These are phyloP conservation scores for Calephelis perditalis DNA, from an alignment of 2,888 invertebrate species.

Conservation along the genomic window DNA sequence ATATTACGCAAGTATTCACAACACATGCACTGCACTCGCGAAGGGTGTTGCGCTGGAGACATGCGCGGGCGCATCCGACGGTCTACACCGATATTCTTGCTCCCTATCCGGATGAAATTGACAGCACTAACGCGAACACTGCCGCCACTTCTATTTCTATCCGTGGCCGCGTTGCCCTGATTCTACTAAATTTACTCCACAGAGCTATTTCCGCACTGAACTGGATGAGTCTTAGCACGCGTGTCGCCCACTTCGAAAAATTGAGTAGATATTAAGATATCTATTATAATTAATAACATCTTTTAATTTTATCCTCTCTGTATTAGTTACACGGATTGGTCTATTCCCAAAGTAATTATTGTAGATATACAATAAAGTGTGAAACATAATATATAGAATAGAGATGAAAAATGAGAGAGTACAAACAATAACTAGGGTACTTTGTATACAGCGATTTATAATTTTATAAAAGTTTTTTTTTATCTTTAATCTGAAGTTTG, in stretches of 20 bases:
- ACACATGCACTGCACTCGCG: slow-evolving; percentile 45
- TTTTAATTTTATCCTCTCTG: no score
- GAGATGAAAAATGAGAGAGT: no score
- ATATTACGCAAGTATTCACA: slow-evolving; percentile 8
- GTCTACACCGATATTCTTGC: slow-evolving; percentile 51
- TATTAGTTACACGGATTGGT: no score
- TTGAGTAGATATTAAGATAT: slow-evolving; percentile 21
- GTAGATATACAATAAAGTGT: no score
- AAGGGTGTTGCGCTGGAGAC: slow-evolving; percentile 18
- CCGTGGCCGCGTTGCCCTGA: slow-evolving; percentile 75
- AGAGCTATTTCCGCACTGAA: slow-evolving; percentile 74
- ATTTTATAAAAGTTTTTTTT: no score
- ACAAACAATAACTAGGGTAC: no score
- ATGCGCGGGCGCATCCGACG: slow-evolving; percentile 26
- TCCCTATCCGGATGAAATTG: slow-evolving; percentile 75
- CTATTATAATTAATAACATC: slow-evolving; percentile 8
- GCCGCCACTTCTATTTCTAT: slow-evolving; percentile 67
- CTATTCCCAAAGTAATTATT: no score
- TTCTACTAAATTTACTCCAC: slow-evolving; percentile 76
- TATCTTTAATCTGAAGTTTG: no score
- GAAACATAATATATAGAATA: no score
- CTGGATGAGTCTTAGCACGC: slow-evolving; percentile 54
- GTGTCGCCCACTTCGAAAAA: slow-evolving; percentile 55
- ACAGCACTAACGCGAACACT: slow-evolving; percentile 64
- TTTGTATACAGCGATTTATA: no score